Conservation (phyloP, 2,797 vertebrate species). For the Pelochelys cantorii region DNA sequence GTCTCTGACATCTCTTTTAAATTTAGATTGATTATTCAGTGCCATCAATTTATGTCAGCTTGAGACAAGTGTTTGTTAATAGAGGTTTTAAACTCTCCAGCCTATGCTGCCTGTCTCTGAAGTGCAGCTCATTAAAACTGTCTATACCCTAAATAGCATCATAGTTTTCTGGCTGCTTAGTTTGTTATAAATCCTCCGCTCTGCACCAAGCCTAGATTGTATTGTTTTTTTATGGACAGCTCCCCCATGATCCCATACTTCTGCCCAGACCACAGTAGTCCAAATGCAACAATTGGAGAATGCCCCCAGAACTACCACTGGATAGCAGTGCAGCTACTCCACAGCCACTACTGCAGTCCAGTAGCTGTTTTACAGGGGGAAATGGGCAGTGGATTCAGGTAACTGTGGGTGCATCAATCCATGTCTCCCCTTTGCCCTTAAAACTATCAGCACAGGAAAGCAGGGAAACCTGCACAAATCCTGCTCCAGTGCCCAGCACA, state of each 20-base stretch:
- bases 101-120: constrained; percentile 14
- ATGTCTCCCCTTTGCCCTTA: not conserved
- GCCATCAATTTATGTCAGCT: not conserved
- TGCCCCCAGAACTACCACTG: no score
- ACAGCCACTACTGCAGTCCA: rapidly evolving
- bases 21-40: constrained; percentile 30
- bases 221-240: not conserved
- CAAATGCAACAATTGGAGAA: no score
- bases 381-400: rapidly evolving
- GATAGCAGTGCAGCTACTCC: not conserved
- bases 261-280: not conserved
- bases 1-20: constrained; percentile 5
- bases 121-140: constrained; percentile 3
- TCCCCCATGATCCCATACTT: no score
- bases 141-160: constrained; percentile 20
- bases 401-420: rapidly evolving
- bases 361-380: rapidly evolving
- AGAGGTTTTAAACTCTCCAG: constrained; percentile 25
- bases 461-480: not conserved
- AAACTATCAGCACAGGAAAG: not conserved
- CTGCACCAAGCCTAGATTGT: not conserved
- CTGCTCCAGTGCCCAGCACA: not conserved
- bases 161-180: constrained; percentile 19
- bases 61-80: constrained; percentile 14
- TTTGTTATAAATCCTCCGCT: not conserved